phyloP scores from a whole-genome alignment of 1,140 invertebrate genomes.

The Macrobrachium nipponense region DNA sequence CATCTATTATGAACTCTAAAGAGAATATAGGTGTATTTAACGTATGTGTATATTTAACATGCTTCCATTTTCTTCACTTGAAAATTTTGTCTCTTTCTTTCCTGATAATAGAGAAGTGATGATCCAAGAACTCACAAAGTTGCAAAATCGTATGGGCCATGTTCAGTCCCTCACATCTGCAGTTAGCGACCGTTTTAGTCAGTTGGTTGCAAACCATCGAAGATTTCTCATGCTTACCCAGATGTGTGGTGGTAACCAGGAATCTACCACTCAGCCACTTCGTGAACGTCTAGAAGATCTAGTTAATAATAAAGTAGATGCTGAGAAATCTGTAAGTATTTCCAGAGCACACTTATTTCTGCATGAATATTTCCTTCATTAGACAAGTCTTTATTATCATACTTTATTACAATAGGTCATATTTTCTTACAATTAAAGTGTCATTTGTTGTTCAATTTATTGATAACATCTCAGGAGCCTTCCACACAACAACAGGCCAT shows the following conservation, averaged over 20 bases:
- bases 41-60: background rate
- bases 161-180: constrained; percentile 43
- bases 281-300: constrained; percentile 61
- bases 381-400: constrained; percentile 1
- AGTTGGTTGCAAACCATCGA: constrained; percentile 60
- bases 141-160: constrained; percentile 42
- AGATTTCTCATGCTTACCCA: constrained; percentile 61
- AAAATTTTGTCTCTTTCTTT: background rate
- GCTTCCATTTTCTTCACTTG: background rate
- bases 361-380: constrained; percentile 3
- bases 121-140: constrained; percentile 40
- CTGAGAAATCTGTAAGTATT: constrained; percentile 59
- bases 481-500: background rate
- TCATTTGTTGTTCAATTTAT: constrained; percentile 30
- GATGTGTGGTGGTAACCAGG: constrained; percentile 51
- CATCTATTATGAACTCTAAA: too few species aligned
- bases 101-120: constrained; percentile 49
- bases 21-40: too few species aligned
- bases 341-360: background rate
- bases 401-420: too few species aligned
- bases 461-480: constrained; percentile 30
- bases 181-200: constrained; percentile 60
- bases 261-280: constrained; percentile 39
- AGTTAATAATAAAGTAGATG: constrained; percentile 62
- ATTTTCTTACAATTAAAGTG: background rate